Evolutionary conservation across 2,888 invertebrate species (phyloP).

Genomic region (Cryptocephalus primarius): DNA sequence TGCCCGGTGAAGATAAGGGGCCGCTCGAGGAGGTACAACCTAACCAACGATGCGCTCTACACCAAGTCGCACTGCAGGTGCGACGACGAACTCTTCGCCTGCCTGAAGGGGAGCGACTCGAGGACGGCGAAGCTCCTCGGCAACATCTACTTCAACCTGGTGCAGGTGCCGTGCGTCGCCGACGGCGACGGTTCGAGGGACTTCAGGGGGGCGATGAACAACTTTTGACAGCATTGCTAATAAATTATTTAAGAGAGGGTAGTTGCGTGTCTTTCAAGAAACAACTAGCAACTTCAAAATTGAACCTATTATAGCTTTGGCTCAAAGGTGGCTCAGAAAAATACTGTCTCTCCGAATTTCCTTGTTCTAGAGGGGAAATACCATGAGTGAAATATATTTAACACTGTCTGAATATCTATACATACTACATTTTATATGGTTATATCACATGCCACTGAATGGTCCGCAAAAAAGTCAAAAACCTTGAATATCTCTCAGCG

Average conservation of each 20-base stretch:
- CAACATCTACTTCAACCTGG: slow-evolving; percentile 75
- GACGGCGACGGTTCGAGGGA: slow-evolving; percentile 34
- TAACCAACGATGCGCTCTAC: slow-evolving; percentile 74
- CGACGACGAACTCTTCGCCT: slow-evolving; percentile 71
- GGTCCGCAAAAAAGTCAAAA: too few species aligned
- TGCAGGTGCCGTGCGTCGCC: slow-evolving; percentile 63
- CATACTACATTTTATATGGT: too few species aligned
- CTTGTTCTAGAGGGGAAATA: too few species aligned
- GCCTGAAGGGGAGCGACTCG: slow-evolving; percentile 54
- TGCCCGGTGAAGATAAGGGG: slow-evolving; percentile 73
- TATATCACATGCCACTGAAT: too few species aligned
- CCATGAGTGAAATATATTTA: too few species aligned
- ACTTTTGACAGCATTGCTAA: slow-evolving; percentile 16
- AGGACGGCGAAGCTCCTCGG: slow-evolving; percentile 68
- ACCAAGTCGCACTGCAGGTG: slow-evolving; percentile 86
- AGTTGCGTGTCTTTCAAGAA: too few species aligned
- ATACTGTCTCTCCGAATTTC: too few species aligned
- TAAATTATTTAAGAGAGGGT: not conserved
- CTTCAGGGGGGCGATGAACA: slow-evolving; percentile 17
- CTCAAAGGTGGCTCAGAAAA: too few species aligned
- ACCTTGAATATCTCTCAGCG: too few species aligned
- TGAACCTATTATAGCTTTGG: too few species aligned
- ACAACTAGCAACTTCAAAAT: too few species aligned
- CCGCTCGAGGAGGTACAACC: slow-evolving; percentile 62
- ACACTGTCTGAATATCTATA: too few species aligned